Percentiles rank a stretch among this genome's conserved stretches.
Conservation (phyloP, 2,797 vertebrate genomes). For the Etheostoma nigrum region DNA sequence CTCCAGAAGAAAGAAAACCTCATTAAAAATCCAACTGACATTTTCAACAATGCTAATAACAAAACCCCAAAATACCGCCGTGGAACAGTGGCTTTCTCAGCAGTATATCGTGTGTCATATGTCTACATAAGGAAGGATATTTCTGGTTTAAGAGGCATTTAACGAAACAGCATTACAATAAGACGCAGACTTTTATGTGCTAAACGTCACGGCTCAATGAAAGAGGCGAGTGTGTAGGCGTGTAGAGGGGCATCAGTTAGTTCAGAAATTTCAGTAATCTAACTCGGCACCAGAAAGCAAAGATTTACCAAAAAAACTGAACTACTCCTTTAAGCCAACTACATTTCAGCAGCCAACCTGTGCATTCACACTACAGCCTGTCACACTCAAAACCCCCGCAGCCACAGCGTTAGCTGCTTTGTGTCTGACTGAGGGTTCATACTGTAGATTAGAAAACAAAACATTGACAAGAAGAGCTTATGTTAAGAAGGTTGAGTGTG, state of each 20-base stretch:
- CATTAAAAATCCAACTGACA: neutral
- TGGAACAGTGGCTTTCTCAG: neutral
- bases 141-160: neutral
- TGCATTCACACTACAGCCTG: neutral
- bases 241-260: neutral
- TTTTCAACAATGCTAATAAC: neutral
- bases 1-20: neutral
- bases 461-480: constrained; percentile 28
- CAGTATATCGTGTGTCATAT: neutral
- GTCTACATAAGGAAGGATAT: neutral
- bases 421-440: constrained; percentile 11
- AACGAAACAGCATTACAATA: neutral
- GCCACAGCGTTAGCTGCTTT: constrained; percentile 18
- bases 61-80: neutral
- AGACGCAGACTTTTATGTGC: neutral
- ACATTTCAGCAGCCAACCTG: constrained; percentile 7
- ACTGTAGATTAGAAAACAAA: constrained; percentile 31
- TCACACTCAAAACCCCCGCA: neutral
- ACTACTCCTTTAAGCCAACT: neutral
- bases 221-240: neutral
- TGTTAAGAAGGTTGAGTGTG: constrained; percentile 6
- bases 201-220: neutral
- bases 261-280: neutral
- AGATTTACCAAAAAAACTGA: constrained; percentile 3
- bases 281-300: neutral